Conservation (phyloP, 1,140 invertebrate genomes). For the Galendromus occidentalis region DNA sequence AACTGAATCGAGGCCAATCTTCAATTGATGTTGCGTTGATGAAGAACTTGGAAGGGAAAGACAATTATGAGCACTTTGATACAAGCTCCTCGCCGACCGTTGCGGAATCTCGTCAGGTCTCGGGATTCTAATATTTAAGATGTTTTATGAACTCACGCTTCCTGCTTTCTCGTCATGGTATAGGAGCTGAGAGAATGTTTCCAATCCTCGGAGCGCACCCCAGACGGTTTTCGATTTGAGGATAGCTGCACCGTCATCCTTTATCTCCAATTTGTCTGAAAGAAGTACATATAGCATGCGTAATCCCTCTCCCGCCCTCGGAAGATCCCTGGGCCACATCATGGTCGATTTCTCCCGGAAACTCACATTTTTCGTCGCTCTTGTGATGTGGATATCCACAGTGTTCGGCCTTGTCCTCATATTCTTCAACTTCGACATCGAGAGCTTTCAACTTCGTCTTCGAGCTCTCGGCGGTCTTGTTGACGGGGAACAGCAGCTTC, state of each 20-base stretch:
- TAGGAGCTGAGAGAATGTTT: constrained; percentile 52
- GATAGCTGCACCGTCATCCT: constrained; percentile 24
- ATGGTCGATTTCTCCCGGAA: too few relatives aligned
- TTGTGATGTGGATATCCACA: constrained; percentile 34
- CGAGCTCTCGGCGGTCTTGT: background rate
- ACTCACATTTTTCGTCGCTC: constrained; percentile 52
- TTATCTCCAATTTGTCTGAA: constrained; percentile 31
- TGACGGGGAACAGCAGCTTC: constrained; percentile 17
- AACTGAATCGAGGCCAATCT: constrained; percentile 49
- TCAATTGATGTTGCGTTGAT: constrained; percentile 35
- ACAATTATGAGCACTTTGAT: too few relatives aligned
- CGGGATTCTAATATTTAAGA: constrained; percentile 27
- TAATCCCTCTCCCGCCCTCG: too few relatives aligned
- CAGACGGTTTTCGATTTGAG: constrained; percentile 36
- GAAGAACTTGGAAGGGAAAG: constrained; percentile 22
- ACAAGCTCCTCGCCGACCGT: too few relatives aligned
- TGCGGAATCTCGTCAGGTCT: background rate
- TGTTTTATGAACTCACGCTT: constrained; percentile 24
- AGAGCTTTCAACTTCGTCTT: background rate
- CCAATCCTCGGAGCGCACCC: constrained; percentile 53
- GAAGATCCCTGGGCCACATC: too few relatives aligned
- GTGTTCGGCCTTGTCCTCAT: constrained; percentile 18
- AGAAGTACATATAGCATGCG: constrained; percentile 13
- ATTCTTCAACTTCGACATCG: constrained; percentile 12
- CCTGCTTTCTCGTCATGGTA: constrained; percentile 21